Percentiles rank a stretch among this genome's conserved stretches.
Conservation (phyloP, 2,797 vertebrate species). For the Peromyscus aztecus region DNA sequence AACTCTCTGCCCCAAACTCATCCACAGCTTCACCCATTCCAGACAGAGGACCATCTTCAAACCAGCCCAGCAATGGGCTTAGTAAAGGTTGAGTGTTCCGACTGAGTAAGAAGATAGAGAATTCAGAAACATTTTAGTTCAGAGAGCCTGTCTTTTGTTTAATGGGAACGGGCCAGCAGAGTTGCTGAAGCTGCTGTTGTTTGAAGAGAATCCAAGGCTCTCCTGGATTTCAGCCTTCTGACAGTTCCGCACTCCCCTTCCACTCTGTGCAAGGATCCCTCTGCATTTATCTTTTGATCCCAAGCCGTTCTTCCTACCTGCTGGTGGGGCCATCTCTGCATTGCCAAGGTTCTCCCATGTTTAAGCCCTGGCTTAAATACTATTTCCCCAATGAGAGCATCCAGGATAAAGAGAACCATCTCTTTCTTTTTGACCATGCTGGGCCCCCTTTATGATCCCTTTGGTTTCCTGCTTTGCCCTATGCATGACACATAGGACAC, state of each 20-base stretch:
- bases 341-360: neutral
- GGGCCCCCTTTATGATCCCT: neutral
- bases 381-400: neutral
- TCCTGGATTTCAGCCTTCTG: neutral
- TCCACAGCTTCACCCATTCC: neutral
- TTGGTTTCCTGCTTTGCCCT: neutral
- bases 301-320: neutral
- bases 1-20: neutral
- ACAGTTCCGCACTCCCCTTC: neutral
- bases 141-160: neutral
- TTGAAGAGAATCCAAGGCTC: neutral
- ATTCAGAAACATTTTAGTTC: conserved; percentile 45
- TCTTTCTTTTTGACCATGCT: neutral
- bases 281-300: neutral
- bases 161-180: neutral
- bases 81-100: neutral
- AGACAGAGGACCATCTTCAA: conserved; percentile 24
- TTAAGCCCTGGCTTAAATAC: neutral
- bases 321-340: neutral
- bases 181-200: neutral
- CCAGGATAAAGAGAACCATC: neutral
- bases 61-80: neutral
- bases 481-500: neutral
- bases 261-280: too few species aligned
- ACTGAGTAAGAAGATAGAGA: neutral